Base-by-base conservation (phyloP, 1,140 invertebrate genomes). In the Eulimnadia texana region DNA sequence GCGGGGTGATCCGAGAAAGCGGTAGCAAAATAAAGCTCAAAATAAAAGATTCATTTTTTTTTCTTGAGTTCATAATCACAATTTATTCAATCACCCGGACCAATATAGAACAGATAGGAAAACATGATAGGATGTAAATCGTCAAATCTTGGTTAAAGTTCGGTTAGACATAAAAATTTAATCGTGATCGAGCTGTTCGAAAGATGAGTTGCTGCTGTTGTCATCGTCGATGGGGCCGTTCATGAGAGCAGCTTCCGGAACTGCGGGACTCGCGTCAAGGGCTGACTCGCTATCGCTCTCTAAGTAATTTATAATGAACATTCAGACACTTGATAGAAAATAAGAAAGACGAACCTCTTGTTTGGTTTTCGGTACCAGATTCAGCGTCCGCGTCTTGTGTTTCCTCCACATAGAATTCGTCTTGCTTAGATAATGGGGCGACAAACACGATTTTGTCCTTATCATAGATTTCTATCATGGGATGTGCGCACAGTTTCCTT, bases 321-420 rank as follows among this genome's bases (percentile, higher is more conserved):
- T 19, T 13, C 28, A 53, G 23, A 27, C 6, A n/a, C 52, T n/a
- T n/a, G n/a, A n/a, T n/a, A n/a, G n/a, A n/a, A n/a, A n/a, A n/a
- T n/a, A n/a, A n/a, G n/a, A n/a, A n/a, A n/a, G n/a, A n/a, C n/a
- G n/a, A 24, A 47, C 56, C 24, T 62, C 52, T 53, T 63, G 47
- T 25, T 60, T 61, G 29, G 50, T 50, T 54, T 60, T 51, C 42
- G 22, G 23, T 28, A 23, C 50, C 27, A 22, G 49, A 22, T 42
- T 64, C 58, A 19, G 62, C 60, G 52, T 65, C 65, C 22, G 54
- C 68, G 59, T 68, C 65, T 27, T 63, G 64, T 16, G 68, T 70
- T 62, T 76, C 74, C 50, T 71, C 69, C 1, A 76, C 74, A 63
- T 72, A 76, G 65, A 77, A 77, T 53, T 76, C 73, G 56, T 74